Evolutionary conservation across 2,113 vertebrate genomes (phyloP).

Genomic region (Antennarius striatus): DNA sequence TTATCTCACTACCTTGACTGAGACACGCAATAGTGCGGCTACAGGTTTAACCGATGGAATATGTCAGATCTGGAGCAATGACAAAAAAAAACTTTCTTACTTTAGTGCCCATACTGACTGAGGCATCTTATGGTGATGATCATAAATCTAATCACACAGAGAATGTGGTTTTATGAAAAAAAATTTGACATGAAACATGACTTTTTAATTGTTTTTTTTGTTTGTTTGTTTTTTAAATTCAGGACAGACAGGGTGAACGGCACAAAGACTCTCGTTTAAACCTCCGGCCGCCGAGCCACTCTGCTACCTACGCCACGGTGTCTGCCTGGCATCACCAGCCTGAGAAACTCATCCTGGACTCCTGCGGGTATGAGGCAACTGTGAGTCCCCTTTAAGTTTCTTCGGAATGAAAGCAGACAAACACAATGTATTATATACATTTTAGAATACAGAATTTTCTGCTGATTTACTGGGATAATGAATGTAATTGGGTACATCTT

Average conservation of each 20-base stretch:
- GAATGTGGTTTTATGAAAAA: not conserved
- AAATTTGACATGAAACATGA: not conserved
- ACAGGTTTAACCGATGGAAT: not conserved
- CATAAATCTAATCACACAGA: not conserved
- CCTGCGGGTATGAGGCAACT: slow-evolving; percentile 95
- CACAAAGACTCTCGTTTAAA: slow-evolving; percentile 88
- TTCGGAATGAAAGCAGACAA: not conserved
- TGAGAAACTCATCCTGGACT: slow-evolving; percentile 96
- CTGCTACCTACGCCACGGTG: slow-evolving; percentile 90
- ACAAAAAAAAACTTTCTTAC: not conserved
- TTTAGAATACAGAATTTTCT: not conserved
- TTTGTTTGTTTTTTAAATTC: slow-evolving; percentile 12
- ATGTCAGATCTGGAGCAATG: not conserved
- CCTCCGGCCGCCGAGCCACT: slow-evolving; percentile 91
- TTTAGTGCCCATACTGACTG: not conserved
- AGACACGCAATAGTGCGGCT: not conserved
- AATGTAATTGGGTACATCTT: not conserved
- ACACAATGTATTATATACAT: too few relatives aligned
- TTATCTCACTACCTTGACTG: not conserved
- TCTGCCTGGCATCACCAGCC: slow-evolving; percentile 99
- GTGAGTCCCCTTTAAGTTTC: slow-evolving; percentile 77
- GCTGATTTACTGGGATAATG: not conserved
- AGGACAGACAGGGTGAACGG: slow-evolving; percentile 85
- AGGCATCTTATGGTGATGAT: too few relatives aligned
- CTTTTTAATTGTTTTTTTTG: not conserved